Conservation (phyloP, 2,113 vertebrate genomes). For the Acrocephalus kingi region DNA sequence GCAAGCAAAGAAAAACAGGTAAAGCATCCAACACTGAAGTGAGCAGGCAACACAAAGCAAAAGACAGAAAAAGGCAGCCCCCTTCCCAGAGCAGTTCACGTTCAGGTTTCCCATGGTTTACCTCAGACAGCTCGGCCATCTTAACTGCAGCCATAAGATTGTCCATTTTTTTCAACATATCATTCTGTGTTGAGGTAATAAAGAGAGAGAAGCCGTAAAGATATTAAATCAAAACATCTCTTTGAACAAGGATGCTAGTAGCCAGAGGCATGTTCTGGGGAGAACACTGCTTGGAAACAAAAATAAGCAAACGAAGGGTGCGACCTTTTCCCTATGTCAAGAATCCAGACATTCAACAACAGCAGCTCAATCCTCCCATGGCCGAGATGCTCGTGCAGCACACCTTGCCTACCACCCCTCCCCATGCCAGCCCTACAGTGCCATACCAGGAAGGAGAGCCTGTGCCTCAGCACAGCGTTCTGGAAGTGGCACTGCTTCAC, state of each 20-base stretch:
- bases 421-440: neutral
- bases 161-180: conserved; percentile 37
- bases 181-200: neutral
- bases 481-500: conserved; percentile 76
- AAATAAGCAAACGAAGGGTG: neutral
- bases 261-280: neutral
- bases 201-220: neutral
- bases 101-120: neutral
- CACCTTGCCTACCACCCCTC: neutral
- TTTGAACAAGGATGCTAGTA: neutral
- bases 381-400: neutral
- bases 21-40: neutral
- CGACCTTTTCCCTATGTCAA: neutral
- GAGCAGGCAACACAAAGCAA: neutral
- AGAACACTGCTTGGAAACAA: neutral
- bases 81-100: neutral
- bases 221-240: neutral
- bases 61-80: neutral
- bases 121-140: conserved; percentile 13
- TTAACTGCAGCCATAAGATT: conserved; percentile 15
- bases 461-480: conserved; percentile 77
- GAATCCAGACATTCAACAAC: neutral
- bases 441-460: conserved; percentile 77
- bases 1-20: neutral
- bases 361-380: neutral